Base-by-base conservation (phyloP, 2,113 vertebrate genomes). In the Argyrosomus japonicus region DNA sequence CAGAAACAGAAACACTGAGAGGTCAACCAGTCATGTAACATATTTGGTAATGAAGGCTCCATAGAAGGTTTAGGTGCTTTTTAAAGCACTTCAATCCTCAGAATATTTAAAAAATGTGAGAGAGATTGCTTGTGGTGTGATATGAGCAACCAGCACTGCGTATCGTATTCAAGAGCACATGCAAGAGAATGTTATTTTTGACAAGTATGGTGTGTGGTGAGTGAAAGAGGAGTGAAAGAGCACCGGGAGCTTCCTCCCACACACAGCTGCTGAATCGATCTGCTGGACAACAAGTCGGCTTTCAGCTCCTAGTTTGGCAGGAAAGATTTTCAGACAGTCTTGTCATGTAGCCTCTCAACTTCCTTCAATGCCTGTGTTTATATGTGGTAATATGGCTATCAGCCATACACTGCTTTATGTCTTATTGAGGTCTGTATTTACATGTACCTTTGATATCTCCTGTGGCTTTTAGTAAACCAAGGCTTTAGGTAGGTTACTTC, bases 221-320 rank as follows among this genome's bases (percentile, higher is more conserved):
- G 80, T 72, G 76, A 68, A 70, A 64, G 62, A 80, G 79, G 75
- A 84, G 77, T 75, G 79, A 83, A 84, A 36, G 69, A 64, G 71
- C 68, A 62, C 14, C 0, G 63, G 65, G 63, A 83, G 79, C 79
- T 29, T 90, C 90, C 88, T 85, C 91, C 91, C 83, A 90, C 91
- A 82, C 90, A 45, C 91, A 90, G 88, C 87, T 91, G 91, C 84
- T 71, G 21, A 45, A 79, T 70, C 23, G 56, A 86, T 84, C 84
- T 82, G 87, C 80, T 68, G 85, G 82, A 79, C 69, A 27, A 56
- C 54, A 50, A 27, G 50, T 68, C 21, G 18, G 23, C 48, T 82
- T 23, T 48, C 29, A 1, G 78, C 81, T 78, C 60, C 51, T 4
- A 6, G 68, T 71, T 75, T 75, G 74, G 50, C 60, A 83, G 56